Evolutionary conservation across 1,140 invertebrate genomes (phyloP).

Genomic region (Mycetomoellerius zeteki): DNA sequence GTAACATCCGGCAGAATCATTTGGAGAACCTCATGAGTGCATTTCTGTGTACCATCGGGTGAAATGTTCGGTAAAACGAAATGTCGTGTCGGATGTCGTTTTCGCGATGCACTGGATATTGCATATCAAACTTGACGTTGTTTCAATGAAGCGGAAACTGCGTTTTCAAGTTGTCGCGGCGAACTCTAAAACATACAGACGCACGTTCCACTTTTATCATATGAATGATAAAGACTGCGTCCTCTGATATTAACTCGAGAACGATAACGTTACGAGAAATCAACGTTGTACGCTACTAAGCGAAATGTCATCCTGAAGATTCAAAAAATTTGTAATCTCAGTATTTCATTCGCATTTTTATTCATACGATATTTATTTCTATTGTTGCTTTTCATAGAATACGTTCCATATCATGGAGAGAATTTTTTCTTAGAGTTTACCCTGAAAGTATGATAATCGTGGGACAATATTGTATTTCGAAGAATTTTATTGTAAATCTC

Average conservation of each 20-base stretch:
- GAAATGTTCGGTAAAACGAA: conserved; percentile 54
- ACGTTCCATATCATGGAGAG: background rate
- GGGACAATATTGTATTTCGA: too few relatives aligned
- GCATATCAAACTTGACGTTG: conserved; percentile 55
- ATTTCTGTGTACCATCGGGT: conserved; percentile 43
- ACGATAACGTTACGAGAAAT: conserved; percentile 14
- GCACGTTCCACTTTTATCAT: conserved; percentile 18
- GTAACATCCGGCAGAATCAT: conserved; percentile 19
- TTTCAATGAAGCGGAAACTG: conserved; percentile 60
- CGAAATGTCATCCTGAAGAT: background rate
- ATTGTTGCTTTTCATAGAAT: background rate
- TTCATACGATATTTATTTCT: background rate
- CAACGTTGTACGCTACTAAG: background rate
- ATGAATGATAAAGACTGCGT: conserved; percentile 28
- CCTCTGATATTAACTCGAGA: conserved; percentile 13
- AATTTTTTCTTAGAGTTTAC: too few relatives aligned
- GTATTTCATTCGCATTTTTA: background rate
- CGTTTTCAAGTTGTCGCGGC: conserved; percentile 58
- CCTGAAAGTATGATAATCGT: too few relatives aligned
- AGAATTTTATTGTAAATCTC: too few relatives aligned
- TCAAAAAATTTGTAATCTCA: background rate
- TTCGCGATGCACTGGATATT: conserved; percentile 54
- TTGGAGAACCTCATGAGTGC: conserved; percentile 28
- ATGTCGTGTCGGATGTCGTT: conserved; percentile 55
- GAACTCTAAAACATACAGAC: conserved; percentile 45